Conservation (phyloP, 2,113 vertebrate genomes). For the Pelecanoides urinatrix region DNA sequence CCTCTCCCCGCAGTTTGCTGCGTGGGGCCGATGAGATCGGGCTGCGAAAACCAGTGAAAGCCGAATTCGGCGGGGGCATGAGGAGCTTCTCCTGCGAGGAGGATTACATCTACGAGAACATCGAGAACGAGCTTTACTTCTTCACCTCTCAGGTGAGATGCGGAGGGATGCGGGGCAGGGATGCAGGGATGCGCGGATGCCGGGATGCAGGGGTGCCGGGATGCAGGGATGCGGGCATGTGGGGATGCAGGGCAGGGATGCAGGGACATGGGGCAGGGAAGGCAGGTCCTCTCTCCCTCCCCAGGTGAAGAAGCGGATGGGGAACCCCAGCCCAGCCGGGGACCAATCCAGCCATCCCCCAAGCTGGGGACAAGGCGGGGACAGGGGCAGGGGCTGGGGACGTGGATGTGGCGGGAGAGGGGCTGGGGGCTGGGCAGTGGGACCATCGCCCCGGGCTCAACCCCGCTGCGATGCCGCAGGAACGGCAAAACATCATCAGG, state of each 20-base stretch:
- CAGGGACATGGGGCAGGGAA: background rate
- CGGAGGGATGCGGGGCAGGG: background rate
- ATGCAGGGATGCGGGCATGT: too few relatives aligned
- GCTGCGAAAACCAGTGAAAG: conserved; percentile 88
- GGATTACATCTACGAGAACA: conserved; percentile 97
- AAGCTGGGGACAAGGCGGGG: fast-evolving
- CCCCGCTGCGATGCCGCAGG: conserved; percentile 64
- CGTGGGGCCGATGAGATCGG: conserved; percentile 93
- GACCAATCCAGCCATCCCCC: background rate
- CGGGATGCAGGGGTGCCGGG: too few relatives aligned
- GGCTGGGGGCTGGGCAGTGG: background rate
- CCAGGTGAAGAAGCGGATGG: background rate
- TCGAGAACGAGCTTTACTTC: conserved; percentile 93
- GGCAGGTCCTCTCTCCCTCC: background rate
- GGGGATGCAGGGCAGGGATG: background rate
- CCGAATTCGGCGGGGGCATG: conserved; percentile 89
- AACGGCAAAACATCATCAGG: conserved; percentile 94
- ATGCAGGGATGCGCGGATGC: too few relatives aligned
- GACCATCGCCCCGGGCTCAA: background rate
- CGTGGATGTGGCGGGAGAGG: background rate
- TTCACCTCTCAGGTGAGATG: conserved; percentile 91
- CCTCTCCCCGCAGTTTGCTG: conserved; percentile 78
- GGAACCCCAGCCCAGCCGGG: background rate
- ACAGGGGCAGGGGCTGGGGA: background rate
- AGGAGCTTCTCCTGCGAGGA: conserved; percentile 93